Percentiles rank a stretch among this genome's conserved stretches.
Evolutionary conservation across 2,113 vertebrate species (phyloP).

Genomic region (Microcebus murinus): DNA sequence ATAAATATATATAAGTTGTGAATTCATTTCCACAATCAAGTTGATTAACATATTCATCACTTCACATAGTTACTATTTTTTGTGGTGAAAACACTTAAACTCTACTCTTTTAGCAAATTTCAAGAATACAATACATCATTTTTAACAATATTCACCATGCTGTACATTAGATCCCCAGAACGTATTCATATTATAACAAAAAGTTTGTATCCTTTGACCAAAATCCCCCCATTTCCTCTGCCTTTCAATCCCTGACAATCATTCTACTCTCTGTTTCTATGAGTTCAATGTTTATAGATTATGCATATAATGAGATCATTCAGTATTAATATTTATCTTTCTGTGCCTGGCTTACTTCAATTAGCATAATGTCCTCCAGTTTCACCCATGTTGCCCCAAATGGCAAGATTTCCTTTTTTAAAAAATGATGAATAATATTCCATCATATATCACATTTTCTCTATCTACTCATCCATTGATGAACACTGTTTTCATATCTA

Average conservation of each 20-base stretch:
- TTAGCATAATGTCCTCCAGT: not conserved
- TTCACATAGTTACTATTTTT: not conserved
- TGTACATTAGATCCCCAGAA: not conserved
- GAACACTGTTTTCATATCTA: not conserved
- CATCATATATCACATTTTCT: too few species aligned
- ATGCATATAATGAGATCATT: not conserved
- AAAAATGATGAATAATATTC: too few species aligned
- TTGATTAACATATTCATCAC: not conserved
- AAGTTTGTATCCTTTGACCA: not conserved
- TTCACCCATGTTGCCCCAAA: not conserved
- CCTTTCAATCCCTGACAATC: not conserved
- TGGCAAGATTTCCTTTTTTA: not conserved
- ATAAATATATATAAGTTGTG: not conserved
- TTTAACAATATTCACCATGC: too few species aligned
- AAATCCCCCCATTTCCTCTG: not conserved
- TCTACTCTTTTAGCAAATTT: not conserved
- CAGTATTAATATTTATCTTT: too few species aligned
- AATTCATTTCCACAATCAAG: not conserved
- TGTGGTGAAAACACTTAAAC: not conserved
- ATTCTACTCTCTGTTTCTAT: not conserved
- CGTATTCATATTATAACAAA: not conserved
- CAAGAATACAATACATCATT: not conserved
- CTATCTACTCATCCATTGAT: not conserved
- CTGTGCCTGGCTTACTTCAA: not conserved
- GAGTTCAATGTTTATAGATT: not conserved